A percentile compares a stretch with the other conserved stretches of the same genome.
These are phyloP conservation scores for Teleopsis dalmanni DNA, from an alignment of 1,140 invertebrate genomes.

Conservation along the genomic window DNA sequence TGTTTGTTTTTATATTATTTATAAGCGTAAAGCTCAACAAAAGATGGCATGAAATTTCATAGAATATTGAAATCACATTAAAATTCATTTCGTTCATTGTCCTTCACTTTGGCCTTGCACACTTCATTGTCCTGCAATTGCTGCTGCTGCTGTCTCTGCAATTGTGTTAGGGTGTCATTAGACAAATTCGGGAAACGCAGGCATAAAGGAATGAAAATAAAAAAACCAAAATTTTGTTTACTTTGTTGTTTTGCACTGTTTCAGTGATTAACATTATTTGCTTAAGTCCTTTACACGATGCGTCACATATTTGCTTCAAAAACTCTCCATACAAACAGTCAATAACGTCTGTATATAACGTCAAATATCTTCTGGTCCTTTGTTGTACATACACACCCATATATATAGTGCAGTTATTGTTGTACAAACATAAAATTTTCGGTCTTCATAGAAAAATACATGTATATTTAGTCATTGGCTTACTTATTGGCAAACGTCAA, in stretches of 20 bases:
- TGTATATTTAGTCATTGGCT: conserved; percentile 9
- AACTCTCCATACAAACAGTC: no score
- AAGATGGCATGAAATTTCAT: conserved; percentile 2
- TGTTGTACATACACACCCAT: background rate
- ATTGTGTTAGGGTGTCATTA: conserved; percentile 5
- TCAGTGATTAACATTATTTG: background rate
- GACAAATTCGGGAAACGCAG: background rate
- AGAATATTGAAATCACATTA: conserved; percentile 6
- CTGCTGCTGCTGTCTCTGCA: background rate
- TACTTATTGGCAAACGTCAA: conserved; percentile 2
- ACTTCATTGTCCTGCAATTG: background rate
- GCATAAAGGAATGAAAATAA: background rate
- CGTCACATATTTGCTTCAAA: no score
- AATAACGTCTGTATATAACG: no score
- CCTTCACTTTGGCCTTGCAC: background rate
- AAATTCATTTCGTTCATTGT: conserved; percentile 10
- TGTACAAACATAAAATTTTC: background rate
- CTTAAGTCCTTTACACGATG: background rate
- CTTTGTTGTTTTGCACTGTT: background rate
- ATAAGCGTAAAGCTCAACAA: background rate
- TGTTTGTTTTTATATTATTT: background rate
- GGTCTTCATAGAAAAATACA: background rate
- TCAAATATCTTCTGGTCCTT: no score
- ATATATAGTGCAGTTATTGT: background rate
- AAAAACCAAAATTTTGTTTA: conserved; percentile 1